Evolutionary conservation across 2,113 vertebrate genomes (phyloP).

Genomic region (Pollimyrus isidori): DNA sequence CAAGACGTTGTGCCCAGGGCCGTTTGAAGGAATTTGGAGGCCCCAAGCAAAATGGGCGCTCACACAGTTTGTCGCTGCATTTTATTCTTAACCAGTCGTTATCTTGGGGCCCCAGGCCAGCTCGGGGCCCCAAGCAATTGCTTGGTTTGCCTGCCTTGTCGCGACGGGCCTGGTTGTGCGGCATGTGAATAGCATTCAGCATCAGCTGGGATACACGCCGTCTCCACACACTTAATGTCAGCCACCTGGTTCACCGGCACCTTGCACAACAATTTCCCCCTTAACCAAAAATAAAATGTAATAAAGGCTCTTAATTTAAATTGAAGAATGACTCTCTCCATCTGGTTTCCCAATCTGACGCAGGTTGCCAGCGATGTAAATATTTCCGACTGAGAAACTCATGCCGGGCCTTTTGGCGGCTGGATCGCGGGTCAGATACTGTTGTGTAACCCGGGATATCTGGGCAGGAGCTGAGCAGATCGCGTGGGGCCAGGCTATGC

Average conservation of each 20-base stretch:
- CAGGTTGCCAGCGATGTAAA: background rate
- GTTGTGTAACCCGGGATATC: constrained; percentile 30
- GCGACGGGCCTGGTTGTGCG: no score
- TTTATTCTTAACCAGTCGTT: no score
- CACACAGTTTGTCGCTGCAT: no score
- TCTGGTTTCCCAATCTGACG: background rate
- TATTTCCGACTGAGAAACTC: constrained; percentile 32
- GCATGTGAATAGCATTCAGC: background rate
- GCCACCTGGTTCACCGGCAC: background rate
- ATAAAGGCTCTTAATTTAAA: background rate
- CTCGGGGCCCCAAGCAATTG: no score
- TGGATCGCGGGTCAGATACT: constrained; percentile 46
- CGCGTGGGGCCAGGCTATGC: background rate
- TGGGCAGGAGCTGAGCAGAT: constrained; percentile 28
- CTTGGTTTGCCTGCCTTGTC: no score
- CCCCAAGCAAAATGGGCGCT: no score
- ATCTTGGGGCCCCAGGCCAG: no score
- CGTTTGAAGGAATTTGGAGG: no score
- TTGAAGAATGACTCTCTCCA: background rate
- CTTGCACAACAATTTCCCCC: background rate
- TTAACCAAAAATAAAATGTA: background rate
- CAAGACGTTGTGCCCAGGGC: background rate
- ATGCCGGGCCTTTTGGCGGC: background rate
- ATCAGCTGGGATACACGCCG: background rate
- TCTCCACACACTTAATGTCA: background rate